Conservation (phyloP, 2,888 invertebrate genomes). For the Andrena trimmerana region DNA sequence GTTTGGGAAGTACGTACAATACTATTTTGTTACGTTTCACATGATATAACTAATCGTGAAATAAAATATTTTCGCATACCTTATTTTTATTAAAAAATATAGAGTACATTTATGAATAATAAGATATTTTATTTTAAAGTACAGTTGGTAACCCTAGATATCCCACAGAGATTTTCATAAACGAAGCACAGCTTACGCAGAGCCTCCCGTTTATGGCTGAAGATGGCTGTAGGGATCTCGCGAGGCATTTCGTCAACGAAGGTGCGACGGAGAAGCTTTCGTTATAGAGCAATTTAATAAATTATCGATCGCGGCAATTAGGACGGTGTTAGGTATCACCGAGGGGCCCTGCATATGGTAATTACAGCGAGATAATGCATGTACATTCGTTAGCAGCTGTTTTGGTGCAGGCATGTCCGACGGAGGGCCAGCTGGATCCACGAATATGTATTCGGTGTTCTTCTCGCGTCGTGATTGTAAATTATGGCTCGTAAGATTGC, state of each 20-base stretch:
- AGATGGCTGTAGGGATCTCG: constrained; percentile 11
- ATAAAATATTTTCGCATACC: too few relatives aligned
- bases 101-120: too few relatives aligned
- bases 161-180: constrained; percentile 75
- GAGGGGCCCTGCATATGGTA: constrained; percentile 76
- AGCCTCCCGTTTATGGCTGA: constrained; percentile 3
- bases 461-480: constrained; percentile 65
- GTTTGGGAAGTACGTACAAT: too few relatives aligned
- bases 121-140: too few relatives aligned
- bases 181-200: constrained; percentile 62
- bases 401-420: not conserved
- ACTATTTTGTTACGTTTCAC: too few relatives aligned
- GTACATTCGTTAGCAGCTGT: constrained; percentile 67
- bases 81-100: too few relatives aligned
- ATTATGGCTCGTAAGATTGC: constrained; percentile 58
- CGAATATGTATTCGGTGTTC: constrained; percentile 47
- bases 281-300: constrained; percentile 81
- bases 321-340: constrained; percentile 73
- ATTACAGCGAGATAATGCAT: constrained; percentile 71
- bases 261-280: constrained; percentile 36
- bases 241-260: not conserved
- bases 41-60: too few relatives aligned
- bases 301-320: constrained; percentile 77
- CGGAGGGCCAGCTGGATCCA: not conserved
- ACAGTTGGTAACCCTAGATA: constrained; percentile 11